A percentile compares a stretch with the other conserved stretches of the same genome.
phyloP scores from a whole-genome alignment of 2,888 invertebrate genomes.

The Polydrusus tereticollis region DNA sequence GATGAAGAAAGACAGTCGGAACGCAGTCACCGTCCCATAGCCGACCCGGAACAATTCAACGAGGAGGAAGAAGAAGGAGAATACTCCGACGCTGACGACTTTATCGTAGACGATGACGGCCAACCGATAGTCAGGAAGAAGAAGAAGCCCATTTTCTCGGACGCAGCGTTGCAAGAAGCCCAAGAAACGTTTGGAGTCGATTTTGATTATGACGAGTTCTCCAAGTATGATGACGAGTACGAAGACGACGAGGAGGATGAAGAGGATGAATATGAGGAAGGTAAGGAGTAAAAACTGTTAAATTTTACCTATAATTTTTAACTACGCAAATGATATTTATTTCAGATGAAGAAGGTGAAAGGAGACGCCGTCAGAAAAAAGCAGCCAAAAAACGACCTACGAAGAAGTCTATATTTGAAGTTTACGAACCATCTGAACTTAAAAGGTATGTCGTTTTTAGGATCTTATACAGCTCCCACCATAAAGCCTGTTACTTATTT shows the following conservation, averaged over 20 bases:
- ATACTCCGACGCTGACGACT: constrained; percentile 92
- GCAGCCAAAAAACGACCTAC: constrained; percentile 81
- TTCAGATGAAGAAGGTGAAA: constrained; percentile 74
- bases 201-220: constrained; percentile 94
- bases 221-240: constrained; percentile 88
- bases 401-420: constrained; percentile 90
- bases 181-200: constrained; percentile 99
- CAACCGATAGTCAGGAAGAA: constrained; percentile 86
- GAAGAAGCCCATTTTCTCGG: constrained; percentile 86
- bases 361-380: constrained; percentile 77
- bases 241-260: constrained; percentile 88
- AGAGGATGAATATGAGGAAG: constrained; percentile 82
- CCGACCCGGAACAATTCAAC: constrained; percentile 77
- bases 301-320: background rate
- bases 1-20: constrained; percentile 86
- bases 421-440: constrained; percentile 97
- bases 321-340: background rate
- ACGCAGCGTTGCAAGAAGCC: constrained; percentile 95
- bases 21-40: constrained; percentile 73
- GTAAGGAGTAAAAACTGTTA: background rate
- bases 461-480: background rate
- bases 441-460: constrained; percentile 69
- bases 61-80: constrained; percentile 87
- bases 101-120: constrained; percentile 97
- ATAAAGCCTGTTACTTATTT: background rate